Evolutionary conservation across 2,888 invertebrate genomes (phyloP).

Genomic region (Megastigmus dorsalis): DNA sequence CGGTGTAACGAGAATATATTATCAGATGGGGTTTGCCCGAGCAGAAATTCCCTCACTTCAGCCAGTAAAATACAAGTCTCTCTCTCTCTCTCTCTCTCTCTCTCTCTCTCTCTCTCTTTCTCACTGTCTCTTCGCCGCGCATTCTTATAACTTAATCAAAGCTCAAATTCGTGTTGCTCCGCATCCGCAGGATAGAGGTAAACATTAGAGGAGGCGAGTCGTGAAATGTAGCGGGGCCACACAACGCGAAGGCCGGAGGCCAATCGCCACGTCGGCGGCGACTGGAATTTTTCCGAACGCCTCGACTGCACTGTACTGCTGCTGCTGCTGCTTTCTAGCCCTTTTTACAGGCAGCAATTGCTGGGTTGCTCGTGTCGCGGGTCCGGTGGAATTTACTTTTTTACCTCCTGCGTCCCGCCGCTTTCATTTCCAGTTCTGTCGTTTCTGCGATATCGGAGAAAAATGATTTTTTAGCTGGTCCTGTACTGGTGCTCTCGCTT

Average conservation of each 20-base stretch:
- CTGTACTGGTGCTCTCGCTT: too few relatives aligned
- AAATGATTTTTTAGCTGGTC: too few relatives aligned
- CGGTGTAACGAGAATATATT: too few relatives aligned
- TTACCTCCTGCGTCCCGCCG: not conserved
- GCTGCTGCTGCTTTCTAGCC: too few relatives aligned
- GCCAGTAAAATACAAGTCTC: too few relatives aligned
- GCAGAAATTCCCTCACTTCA: too few relatives aligned
- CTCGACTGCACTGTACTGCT: too few relatives aligned
- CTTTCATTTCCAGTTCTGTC: not conserved
- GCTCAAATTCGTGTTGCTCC: not conserved
- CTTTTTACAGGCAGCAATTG: too few relatives aligned
- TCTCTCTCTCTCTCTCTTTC: too few relatives aligned
- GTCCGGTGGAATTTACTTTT: not conserved
- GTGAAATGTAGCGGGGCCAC: not conserved
- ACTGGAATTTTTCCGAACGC: constrained; percentile 15
- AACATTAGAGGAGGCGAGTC: constrained; percentile 11
- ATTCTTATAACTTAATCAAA: constrained; percentile 39
- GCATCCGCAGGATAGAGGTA: not conserved
- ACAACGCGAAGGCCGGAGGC: not conserved
- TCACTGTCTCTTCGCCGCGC: too few relatives aligned
- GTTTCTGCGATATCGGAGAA: not conserved
- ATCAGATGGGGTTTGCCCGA: too few relatives aligned
- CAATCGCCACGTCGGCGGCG: not conserved
- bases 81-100: too few relatives aligned
- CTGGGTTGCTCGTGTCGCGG: not conserved